These are phyloP conservation scores for Strix occidentalis DNA, from an alignment of 2,797 vertebrate genomes.

Conservation along the genomic window DNA sequence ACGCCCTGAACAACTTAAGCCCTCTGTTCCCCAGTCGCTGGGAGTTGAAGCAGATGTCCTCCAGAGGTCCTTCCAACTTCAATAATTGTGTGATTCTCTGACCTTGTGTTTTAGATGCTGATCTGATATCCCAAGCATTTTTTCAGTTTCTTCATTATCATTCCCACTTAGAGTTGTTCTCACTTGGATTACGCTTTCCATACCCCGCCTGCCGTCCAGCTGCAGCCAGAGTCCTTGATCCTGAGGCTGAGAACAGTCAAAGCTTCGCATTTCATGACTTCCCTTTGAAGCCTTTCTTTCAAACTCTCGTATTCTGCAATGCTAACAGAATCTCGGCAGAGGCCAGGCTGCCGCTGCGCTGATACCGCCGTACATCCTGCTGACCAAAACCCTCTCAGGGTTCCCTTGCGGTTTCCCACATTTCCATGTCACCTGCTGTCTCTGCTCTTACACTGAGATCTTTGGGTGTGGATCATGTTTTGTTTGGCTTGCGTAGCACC, in stretches of 20 bases:
- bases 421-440: neutral
- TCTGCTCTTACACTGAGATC: neutral
- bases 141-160: neutral
- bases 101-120: neutral
- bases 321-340: neutral
- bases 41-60: neutral
- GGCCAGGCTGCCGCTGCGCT: neutral
- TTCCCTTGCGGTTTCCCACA: neutral
- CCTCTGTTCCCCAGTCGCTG: neutral
- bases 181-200: neutral
- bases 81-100: neutral
- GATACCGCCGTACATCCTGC: neutral
- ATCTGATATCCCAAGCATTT: neutral
- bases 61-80: constrained; percentile 59
- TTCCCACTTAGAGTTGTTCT: neutral
- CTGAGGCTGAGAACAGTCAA: neutral
- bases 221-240: neutral
- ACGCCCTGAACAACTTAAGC: neutral
- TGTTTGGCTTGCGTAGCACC: neutral
- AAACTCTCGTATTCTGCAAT: neutral
- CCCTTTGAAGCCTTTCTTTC: neutral
- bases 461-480: accelerated
- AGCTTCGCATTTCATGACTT: neutral
- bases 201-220: neutral
- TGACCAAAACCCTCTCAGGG: neutral